Conservation (phyloP, 2,113 vertebrate species). For the Sander vitreus region DNA sequence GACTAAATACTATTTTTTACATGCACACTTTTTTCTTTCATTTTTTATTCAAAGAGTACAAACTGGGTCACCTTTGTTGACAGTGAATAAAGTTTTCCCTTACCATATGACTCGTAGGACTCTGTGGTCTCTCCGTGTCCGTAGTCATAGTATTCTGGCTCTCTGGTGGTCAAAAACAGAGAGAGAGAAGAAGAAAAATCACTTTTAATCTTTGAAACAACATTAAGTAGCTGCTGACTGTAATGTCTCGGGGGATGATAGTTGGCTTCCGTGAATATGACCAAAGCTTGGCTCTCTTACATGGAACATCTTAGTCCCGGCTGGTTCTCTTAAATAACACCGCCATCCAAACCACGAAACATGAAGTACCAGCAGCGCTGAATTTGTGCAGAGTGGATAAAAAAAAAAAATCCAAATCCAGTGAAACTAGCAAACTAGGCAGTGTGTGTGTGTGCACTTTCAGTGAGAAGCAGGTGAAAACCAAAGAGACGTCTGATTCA, state of each 20-base stretch:
- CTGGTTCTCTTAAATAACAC: conserved; percentile 42
- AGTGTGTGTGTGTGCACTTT: conserved; percentile 33
- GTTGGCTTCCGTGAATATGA: conserved; percentile 62
- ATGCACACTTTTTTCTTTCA: neutral
- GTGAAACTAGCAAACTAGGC: conserved; percentile 23
- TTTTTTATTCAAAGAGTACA: neutral
- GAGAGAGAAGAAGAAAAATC: neutral
- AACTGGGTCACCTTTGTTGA: neutral
- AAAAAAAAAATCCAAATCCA: conserved; percentile 33
- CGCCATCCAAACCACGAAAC: conserved; percentile 26
- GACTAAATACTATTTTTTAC: too few relatives aligned
- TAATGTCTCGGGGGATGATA: conserved; percentile 50
- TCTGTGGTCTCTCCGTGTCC: conserved; percentile 96
- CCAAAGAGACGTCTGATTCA: conserved; percentile 66
- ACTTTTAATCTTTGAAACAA: conserved; percentile 54
- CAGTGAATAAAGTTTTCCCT: conserved; percentile 24
- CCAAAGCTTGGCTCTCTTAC: conserved; percentile 63
- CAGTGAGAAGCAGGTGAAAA: conserved; percentile 60
- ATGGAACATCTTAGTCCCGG: conserved; percentile 43
- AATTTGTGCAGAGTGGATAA: conserved; percentile 41
- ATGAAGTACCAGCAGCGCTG: conserved; percentile 24
- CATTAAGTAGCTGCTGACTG: conserved; percentile 45
- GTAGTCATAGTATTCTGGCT: conserved; percentile 98
- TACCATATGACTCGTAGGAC: conserved; percentile 96
- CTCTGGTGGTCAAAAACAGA: conserved; percentile 82